Evolutionary conservation across 2,113 vertebrate genomes (phyloP), one percentile per base, ranked within the genome.

Genomic region (Scortum barcoo): DNA sequence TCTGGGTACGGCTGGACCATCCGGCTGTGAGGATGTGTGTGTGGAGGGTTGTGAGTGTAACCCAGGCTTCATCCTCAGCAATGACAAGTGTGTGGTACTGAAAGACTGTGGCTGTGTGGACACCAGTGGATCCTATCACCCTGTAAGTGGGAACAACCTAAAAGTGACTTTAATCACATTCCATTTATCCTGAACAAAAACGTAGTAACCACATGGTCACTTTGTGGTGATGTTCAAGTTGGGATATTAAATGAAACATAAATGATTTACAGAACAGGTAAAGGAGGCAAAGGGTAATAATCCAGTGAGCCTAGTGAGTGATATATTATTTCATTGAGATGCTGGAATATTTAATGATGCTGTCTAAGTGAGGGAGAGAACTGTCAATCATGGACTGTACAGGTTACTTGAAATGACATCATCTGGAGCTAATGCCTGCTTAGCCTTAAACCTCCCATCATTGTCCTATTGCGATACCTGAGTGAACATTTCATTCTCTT

Each of bases 1-100:
- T 66, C 62, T 93, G 42, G 93, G 93, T 7, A 72, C 83, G 57
- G 84, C 63, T 1, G 90, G 92, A 10, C 81, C 88, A 0, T 72
- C 91, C 0, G 95, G 95, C 72, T 95, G 94, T 30, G 70, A 80
- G 28, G 71, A 92, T 1, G 60, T 90, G 44, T 96, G 94, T 68
- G 93, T 96, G 68, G 95, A 96, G 83, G 95, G 95, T 0, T 96
- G 96, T 51, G 46, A 92, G 57, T 96, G 95, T 80, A 33, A 96
- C 60, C 86, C 91, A 0, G 95, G 96, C 66, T 96, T 95, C 88
- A 83, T 96, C 62, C 92, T 94, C 75, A 96, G 95, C 28, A 69
- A 95, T 13, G 81, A 93, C 36, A 88, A 90, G 73, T 95, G 94
- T 74, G 95, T 95, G 19, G 66, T 92, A 2, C 76, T 93, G 50